These are phyloP conservation scores for Lepilemur ruficaudatus DNA, from an alignment of 2,797 vertebrate species.

Conservation along the genomic window DNA sequence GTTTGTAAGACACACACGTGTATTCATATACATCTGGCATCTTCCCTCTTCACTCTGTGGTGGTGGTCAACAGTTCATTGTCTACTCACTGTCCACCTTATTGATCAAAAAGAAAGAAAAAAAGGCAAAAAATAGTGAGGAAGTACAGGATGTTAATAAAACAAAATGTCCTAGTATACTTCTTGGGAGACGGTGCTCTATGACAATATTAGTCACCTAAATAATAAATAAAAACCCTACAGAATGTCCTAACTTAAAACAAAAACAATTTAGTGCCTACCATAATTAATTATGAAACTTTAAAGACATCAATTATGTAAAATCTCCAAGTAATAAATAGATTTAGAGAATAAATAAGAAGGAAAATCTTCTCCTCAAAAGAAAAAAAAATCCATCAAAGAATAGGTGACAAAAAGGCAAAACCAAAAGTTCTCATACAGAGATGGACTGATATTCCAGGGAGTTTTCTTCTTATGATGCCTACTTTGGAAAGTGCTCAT, in stretches of 20 bases:
- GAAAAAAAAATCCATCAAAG: background rate
- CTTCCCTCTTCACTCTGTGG: background rate
- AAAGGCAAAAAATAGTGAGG: background rate
- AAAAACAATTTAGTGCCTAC: background rate
- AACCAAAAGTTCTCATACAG: background rate
- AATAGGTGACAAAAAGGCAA: background rate
- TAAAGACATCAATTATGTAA: background rate
- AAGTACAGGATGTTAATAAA: background rate
- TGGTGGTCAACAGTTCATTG: background rate
- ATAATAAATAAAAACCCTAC: background rate
- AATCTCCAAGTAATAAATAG: background rate
- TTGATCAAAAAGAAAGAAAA: background rate
- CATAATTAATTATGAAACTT: background rate
- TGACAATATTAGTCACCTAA: background rate
- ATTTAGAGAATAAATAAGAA: slow-evolving; percentile 12
- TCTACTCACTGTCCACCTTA: background rate
- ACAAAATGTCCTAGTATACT: background rate
- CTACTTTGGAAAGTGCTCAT: background rate
- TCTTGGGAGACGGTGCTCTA: background rate
- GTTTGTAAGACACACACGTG: background rate
- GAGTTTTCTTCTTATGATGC: background rate
- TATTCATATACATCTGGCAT: background rate
- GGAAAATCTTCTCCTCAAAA: background rate
- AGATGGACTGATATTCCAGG: background rate
- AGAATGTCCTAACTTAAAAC: background rate